Conservation (phyloP, 2,888 invertebrate genomes). For the Drosophila quinaria region DNA sequence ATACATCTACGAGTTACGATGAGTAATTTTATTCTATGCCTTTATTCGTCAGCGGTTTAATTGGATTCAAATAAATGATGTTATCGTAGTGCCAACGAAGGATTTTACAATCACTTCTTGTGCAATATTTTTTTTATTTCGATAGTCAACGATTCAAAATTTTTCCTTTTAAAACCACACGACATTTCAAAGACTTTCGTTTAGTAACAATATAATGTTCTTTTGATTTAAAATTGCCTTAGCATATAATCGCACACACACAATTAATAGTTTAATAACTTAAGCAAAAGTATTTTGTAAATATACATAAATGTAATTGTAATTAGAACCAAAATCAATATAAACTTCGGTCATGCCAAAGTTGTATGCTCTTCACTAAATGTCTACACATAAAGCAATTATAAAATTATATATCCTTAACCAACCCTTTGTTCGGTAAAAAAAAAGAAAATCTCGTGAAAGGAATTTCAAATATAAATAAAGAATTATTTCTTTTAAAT, state of each 20-base stretch:
- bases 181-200: constrained; percentile 45
- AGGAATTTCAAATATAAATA: constrained; percentile 60
- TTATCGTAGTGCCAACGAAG: constrained; percentile 1
- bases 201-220: constrained; percentile 30
- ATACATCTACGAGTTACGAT: constrained; percentile 20
- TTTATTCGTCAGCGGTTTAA: not conserved
- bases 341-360: constrained; percentile 55
- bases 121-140: constrained; percentile 5
- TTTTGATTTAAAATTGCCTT: constrained; percentile 49
- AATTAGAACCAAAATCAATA: constrained; percentile 26
- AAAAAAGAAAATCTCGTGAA: constrained; percentile 39
- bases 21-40: constrained; percentile 38
- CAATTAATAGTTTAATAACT: constrained; percentile 35
- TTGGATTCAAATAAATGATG: not conserved
- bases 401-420: constrained; percentile 26
- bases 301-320: constrained; percentile 50
- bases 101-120: not conserved
- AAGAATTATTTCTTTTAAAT: constrained; percentile 54
- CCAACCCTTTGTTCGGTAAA: constrained; percentile 44
- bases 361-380: constrained; percentile 66
- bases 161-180: constrained; percentile 5
- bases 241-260: constrained; percentile 38
- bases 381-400: constrained; percentile 40
- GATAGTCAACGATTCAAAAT: constrained; percentile 45
- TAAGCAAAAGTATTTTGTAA: constrained; percentile 49